phyloP scores from a whole-genome alignment of 2,888 invertebrate species.

The Cantharis nigra region DNA sequence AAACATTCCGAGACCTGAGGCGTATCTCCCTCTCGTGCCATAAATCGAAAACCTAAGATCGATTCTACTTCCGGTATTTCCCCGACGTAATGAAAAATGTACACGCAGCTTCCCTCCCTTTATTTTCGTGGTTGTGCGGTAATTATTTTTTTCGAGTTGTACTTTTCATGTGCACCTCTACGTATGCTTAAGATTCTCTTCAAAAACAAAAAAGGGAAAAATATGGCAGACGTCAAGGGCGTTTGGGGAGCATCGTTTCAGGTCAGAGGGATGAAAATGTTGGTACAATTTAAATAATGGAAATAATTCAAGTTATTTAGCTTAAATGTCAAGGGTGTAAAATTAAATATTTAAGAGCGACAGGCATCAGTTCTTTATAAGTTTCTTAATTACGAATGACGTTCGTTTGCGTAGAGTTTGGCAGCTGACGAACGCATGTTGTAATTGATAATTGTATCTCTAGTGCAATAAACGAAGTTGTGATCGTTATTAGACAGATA shows the following conservation, averaged over 20 bases:
- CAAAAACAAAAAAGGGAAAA: too few species aligned
- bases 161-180: too few species aligned
- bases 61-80: neutral
- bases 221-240: neutral
- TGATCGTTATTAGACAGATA: slow-evolving; percentile 22
- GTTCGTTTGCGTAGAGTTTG: neutral
- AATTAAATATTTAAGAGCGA: neutral
- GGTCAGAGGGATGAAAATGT: neutral
- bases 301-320: neutral
- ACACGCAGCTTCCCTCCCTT: neutral
- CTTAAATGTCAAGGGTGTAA: neutral
- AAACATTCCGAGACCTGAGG: neutral
- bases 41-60: neutral
- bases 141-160: neutral
- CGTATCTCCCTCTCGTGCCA: neutral
- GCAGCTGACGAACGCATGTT: slow-evolving; percentile 20
- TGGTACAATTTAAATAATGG: neutral
- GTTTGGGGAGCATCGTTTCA: neutral
- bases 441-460: slow-evolving; percentile 26
- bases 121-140: neutral
- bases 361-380: neutral
- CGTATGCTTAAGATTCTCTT: too few species aligned
- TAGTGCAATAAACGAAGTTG: slow-evolving; percentile 11
- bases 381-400: slow-evolving; percentile 24
- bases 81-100: neutral